phyloP scores from a whole-genome alignment of 2,888 invertebrate genomes.

The Pammene aurita region DNA sequence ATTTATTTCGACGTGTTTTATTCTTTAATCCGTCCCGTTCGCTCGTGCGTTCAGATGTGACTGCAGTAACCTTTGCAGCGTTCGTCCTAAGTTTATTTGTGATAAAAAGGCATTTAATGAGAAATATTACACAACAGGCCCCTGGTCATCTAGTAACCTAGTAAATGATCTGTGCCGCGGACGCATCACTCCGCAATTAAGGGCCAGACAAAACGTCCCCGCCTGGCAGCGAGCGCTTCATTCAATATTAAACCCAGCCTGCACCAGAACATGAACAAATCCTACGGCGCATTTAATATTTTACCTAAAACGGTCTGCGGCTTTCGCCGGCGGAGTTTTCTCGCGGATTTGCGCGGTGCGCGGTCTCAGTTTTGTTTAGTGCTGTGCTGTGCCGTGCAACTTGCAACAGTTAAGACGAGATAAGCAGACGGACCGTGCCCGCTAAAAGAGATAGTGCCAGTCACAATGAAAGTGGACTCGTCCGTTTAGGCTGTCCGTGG shows the following conservation, averaged over 20 bases:
- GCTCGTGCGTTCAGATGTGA: too few species aligned
- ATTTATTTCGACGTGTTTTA: too few species aligned
- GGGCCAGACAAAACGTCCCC: constrained; percentile 71
- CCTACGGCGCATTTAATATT: constrained; percentile 77
- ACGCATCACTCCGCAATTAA: constrained; percentile 72
- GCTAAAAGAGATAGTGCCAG: constrained; percentile 27
- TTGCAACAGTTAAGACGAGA: constrained; percentile 46
- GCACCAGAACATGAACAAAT: constrained; percentile 67
- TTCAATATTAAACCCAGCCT: constrained; percentile 73
- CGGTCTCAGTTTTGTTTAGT: constrained; percentile 74
- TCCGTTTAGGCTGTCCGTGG: constrained; percentile 35
- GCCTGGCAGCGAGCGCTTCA: constrained; percentile 61
- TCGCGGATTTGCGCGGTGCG: constrained; percentile 56
- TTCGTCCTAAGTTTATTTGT: too few species aligned
- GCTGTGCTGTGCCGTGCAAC: constrained; percentile 61
- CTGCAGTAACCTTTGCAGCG: too few species aligned
- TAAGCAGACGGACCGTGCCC: constrained; percentile 32
- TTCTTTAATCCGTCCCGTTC: too few species aligned
- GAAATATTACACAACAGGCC: too few species aligned
- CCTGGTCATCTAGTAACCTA: too few species aligned
- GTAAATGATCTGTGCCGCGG: constrained; percentile 46
- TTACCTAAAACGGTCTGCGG: constrained; percentile 77
- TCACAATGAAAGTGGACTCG: constrained; percentile 6
- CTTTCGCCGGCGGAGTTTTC: constrained; percentile 69
- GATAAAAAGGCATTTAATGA: too few species aligned